A percentile compares a stretch with the other conserved stretches of the same genome.
phyloP scores from a whole-genome alignment of 2,797 vertebrate genomes.

The Karalla daura region DNA sequence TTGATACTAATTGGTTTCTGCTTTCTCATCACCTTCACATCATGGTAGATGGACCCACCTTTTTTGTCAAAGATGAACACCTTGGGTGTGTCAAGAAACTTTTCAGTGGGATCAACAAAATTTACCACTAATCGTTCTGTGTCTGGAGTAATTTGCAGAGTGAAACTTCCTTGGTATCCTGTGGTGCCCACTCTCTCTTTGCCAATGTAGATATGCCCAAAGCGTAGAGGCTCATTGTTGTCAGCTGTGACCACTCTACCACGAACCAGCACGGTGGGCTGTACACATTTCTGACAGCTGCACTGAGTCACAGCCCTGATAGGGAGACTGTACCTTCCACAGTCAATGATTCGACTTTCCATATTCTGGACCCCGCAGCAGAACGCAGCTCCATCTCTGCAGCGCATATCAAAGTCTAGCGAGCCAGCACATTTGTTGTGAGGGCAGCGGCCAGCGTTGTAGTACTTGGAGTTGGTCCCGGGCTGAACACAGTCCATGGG shows the following conservation, averaged over 20 bases:
- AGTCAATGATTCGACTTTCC: slow-evolving; percentile 85
- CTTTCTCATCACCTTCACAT: slow-evolving; percentile 92
- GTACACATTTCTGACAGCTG: slow-evolving; percentile 88
- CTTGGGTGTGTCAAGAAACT: slow-evolving; percentile 89
- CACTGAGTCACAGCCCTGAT: slow-evolving; percentile 89
- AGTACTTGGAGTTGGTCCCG: slow-evolving; percentile 83
- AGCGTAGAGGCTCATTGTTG: slow-evolving; percentile 89
- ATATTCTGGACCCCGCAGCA: slow-evolving; percentile 89
- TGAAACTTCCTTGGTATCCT: slow-evolving; percentile 94
- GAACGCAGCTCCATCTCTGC: slow-evolving; percentile 80
- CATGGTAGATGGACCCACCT: slow-evolving; percentile 90
- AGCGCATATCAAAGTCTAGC: slow-evolving; percentile 79
- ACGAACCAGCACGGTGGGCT: slow-evolving; percentile 87
- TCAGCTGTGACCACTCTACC: slow-evolving; percentile 90
- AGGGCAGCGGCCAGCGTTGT: slow-evolving; percentile 90
- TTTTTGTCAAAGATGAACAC: slow-evolving; percentile 93
- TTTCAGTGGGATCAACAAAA: slow-evolving; percentile 89
- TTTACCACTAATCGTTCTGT: slow-evolving; percentile 90
- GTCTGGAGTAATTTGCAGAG: slow-evolving; percentile 87
- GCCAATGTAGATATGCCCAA: slow-evolving; percentile 91
- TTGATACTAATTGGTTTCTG: slow-evolving; percentile 86
- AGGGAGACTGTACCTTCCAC: slow-evolving; percentile 87
- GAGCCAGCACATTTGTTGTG: slow-evolving; percentile 85
- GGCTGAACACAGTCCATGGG: slow-evolving; percentile 88
- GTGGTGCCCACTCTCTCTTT: slow-evolving; percentile 90